phyloP scores from a whole-genome alignment of 2,113 vertebrate genomes.

The Psittacus erithacus region DNA sequence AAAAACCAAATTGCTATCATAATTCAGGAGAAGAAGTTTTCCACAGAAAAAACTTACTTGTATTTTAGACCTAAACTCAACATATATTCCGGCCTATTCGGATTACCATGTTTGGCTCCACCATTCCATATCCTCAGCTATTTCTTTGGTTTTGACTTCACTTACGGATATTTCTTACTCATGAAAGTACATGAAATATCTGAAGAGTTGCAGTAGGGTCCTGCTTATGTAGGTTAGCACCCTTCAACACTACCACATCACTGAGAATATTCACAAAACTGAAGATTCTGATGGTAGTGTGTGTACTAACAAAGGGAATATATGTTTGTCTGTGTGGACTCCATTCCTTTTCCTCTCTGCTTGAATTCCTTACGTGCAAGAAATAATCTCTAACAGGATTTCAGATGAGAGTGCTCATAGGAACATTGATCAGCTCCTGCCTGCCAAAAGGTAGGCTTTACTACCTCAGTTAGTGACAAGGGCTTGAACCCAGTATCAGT shows the following conservation, averaged over 20 bases:
- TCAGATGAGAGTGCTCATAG: not conserved
- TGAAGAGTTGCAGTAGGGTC: not conserved
- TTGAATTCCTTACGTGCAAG: not conserved
- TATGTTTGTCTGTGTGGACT: not conserved
- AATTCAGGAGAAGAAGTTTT: not conserved
- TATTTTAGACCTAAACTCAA: not conserved
- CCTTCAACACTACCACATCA: not conserved
- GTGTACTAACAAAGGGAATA: not conserved
- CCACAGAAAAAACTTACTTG: not conserved
- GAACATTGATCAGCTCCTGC: not conserved
- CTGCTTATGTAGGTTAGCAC: not conserved
- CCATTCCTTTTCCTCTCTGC: not conserved
- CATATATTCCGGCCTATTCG: not conserved
- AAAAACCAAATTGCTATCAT: not conserved
- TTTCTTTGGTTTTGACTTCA: not conserved
- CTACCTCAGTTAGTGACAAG: not conserved
- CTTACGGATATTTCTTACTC: not conserved
- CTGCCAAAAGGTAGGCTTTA: not conserved
- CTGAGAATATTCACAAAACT: not conserved
- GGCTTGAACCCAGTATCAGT: not conserved
- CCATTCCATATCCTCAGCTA: accelerated
- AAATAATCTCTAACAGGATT: not conserved
- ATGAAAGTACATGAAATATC: not conserved
- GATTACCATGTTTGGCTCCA: not conserved
- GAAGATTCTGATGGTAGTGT: accelerated